These are phyloP conservation scores for Charadrius vociferus DNA, from an alignment of 2,113 vertebrate genomes.

Conservation along the genomic window DNA sequence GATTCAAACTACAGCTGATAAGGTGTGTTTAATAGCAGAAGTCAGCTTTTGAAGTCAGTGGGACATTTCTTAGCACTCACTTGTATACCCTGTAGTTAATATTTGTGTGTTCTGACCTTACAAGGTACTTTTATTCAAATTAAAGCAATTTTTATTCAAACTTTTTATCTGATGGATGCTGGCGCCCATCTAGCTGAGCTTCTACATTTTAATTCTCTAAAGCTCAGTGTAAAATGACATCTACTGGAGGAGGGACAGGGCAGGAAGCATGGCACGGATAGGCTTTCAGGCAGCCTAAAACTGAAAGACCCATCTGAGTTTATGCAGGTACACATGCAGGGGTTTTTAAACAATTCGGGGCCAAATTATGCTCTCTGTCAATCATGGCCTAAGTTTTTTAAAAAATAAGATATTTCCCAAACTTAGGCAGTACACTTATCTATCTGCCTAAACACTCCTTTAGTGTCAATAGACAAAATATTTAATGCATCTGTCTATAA, in stretches of 20 bases:
- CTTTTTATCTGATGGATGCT: not conserved
- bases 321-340: not conserved
- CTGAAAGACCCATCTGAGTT: not conserved
- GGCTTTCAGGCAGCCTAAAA: not conserved
- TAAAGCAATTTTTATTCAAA: not conserved
- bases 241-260: not conserved
- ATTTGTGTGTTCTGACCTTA: not conserved
- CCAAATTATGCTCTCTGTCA: not conserved
- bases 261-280: not conserved
- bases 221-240: constrained; percentile 30
- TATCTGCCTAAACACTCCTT: not conserved
- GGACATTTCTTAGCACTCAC: not conserved
- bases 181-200: not conserved
- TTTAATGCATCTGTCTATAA: not conserved
- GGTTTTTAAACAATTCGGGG: not conserved
- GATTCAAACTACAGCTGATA: not conserved
- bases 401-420: not conserved
- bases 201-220: not conserved
- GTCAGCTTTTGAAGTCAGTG: not conserved
- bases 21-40: not conserved
- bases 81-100: not conserved
- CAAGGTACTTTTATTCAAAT: not conserved
- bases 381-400: not conserved
- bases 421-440: too few species aligned
- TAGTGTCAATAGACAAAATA: not conserved